Base-by-base conservation (phyloP, 2,888 invertebrate species). In the Dicyrtoma fusca region DNA sequence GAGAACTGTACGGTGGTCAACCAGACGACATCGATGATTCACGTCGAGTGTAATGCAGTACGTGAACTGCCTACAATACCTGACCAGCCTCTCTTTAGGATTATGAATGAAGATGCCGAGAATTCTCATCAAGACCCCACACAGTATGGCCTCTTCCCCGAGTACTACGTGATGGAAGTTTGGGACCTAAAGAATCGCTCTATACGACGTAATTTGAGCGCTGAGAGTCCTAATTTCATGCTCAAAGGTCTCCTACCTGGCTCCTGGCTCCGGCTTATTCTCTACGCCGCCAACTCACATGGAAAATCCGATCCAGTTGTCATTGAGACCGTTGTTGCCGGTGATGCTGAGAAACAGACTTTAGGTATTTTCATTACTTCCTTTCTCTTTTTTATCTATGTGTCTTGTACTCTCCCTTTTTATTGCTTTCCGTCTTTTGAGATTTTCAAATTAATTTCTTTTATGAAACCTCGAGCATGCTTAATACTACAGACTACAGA, bases 1-100 rank as follows among this genome's bases (percentile, higher is more conserved):
- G 90, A 92, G 82, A 95, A 95, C 85, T 95, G 95, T 84, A 89
- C 91, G n/a, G 89, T 94, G 45, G 89, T 90, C 69, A 95, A 95
- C 84, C 92, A 94, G 84, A 94, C 94, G 73, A 87, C 89, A 76
- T 92, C 93, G 82, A 90, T 92, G 0, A 83, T 95, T 74, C 89
- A 91, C 83, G 92, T 95, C 64, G 92, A 93, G 80, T 95, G 95
- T 84, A 88, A 76, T 68, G 64, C 75, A 63, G 74, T 77, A 68
- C 76, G 80, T 44, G 79, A 80, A 69, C 76, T 79, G 47, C 80
- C 80, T 23, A 74, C 74, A 66, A 77, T 79, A 73, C 79, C 79
- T 42, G 79, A 80, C 71, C 79, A 79, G 42, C 80, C 80, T 13
- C 74, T 80, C 10, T 78, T 79, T 68, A 77, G 78, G 53, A 80